Conservation (phyloP, 2,113 vertebrate species). For the Archilochus colubris region DNA sequence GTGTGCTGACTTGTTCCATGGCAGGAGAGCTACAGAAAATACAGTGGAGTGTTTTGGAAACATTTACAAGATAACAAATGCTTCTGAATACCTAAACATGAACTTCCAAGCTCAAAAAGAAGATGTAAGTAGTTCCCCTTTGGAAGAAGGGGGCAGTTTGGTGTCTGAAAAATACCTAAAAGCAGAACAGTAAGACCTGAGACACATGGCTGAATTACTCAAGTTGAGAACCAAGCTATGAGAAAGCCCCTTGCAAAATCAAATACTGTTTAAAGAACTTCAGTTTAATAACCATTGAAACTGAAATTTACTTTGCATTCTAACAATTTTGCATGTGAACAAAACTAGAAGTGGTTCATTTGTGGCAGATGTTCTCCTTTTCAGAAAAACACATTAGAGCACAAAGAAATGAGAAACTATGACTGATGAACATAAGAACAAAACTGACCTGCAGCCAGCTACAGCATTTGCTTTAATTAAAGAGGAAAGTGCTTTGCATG, state of each 20-base stretch:
- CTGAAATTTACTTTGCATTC: too few relatives aligned
- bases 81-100: not conserved
- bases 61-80: not conserved
- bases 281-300: too few relatives aligned
- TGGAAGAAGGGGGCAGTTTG: not conserved
- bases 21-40: not conserved
- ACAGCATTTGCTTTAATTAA: not conserved
- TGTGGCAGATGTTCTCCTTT: fast-evolving
- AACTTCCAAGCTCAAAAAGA: not conserved
- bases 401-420: not conserved
- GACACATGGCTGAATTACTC: fast-evolving
- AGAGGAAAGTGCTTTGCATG: not conserved
- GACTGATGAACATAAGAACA: not conserved
- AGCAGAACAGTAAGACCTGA: not conserved
- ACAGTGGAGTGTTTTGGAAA: not conserved
- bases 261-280: not conserved
- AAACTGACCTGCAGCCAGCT: not conserved
- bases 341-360: not conserved
- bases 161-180: not conserved
- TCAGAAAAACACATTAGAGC: not conserved
- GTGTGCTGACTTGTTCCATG: not conserved
- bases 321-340: not conserved
- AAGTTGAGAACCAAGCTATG: not conserved
- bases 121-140: not conserved
- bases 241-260: not conserved